phyloP scores from a whole-genome alignment of 2,113 vertebrate species.

The Chinchilla lanigera region DNA sequence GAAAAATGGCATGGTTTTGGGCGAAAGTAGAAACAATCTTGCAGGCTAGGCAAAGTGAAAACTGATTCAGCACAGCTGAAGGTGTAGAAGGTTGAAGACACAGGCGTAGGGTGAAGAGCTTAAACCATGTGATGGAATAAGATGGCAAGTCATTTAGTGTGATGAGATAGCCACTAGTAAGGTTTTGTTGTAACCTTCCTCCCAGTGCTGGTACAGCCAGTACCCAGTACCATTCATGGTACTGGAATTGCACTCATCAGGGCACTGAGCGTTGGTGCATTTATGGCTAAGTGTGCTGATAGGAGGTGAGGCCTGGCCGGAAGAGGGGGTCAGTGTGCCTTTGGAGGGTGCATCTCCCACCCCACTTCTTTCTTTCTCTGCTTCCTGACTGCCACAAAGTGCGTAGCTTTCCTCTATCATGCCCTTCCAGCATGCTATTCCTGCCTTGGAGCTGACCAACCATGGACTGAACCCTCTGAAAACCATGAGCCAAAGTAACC shows the following conservation, averaged over 20 bases:
- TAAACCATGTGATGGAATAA: fast-evolving
- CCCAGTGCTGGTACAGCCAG: not conserved
- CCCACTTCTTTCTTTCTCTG: not conserved
- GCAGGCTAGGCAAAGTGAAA: not conserved
- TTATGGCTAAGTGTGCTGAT: not conserved
- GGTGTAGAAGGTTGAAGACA: not conserved
- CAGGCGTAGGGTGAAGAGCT: fast-evolving
- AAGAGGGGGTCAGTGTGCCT: not conserved
- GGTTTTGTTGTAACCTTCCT: not conserved
- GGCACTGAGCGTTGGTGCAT: not conserved
- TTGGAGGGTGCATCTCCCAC: not conserved
- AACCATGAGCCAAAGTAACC: not conserved
- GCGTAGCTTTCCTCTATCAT: not conserved
- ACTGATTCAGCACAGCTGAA: not conserved
- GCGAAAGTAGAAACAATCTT: not conserved
- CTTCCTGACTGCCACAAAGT: not conserved
- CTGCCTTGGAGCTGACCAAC: not conserved
- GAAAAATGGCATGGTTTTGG: not conserved
- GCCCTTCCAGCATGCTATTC: not conserved
- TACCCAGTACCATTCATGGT: not conserved
- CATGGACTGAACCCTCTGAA: not conserved
- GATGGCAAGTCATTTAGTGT: not conserved
- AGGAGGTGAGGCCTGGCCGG: not conserved
- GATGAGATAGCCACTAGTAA: not conserved
- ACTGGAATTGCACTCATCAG: not conserved